Evolutionary conservation across 2,797 vertebrate species (phyloP).

Genomic region (Taeniopygia guttata): DNA sequence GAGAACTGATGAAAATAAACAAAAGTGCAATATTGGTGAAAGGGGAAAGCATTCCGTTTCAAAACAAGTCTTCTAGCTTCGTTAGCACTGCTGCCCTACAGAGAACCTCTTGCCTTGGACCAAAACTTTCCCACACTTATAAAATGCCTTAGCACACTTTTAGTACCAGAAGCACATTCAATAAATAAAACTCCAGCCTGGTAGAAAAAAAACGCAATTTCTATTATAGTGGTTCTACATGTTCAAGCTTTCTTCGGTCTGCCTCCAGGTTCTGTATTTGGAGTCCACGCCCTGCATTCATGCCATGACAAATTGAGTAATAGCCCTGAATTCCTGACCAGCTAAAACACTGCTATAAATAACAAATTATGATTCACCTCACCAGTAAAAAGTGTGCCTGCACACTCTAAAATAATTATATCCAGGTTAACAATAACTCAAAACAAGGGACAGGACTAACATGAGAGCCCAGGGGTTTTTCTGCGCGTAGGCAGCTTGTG

Average conservation of each 20-base stretch:
- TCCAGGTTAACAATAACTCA: not conserved
- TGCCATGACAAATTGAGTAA: not conserved
- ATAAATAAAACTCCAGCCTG: not conserved
- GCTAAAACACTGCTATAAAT: slow-evolving; percentile 41
- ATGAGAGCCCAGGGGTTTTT: not conserved
- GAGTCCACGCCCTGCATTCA: not conserved
- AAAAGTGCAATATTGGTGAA: not conserved
- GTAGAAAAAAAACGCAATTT: accelerated
- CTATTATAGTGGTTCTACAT: accelerated
- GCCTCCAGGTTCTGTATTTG: not conserved
- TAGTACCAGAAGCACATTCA: not conserved
- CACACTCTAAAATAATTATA: not conserved
- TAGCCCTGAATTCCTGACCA: not conserved
- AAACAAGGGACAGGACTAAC: not conserved
- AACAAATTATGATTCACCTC: not conserved
- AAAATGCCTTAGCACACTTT: not conserved
- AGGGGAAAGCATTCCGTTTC: not conserved
- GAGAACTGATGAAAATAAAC: slow-evolving; percentile 53
- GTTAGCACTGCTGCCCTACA: not conserved
- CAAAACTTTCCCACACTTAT: not conserved
- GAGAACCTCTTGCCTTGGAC: not conserved
- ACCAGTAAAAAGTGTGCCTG: not conserved
- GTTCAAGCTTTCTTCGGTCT: not conserved
- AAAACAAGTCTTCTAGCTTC: not conserved
- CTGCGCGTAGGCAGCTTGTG: accelerated